Percentiles rank a stretch among this genome's conserved stretches.
Evolutionary conservation across 2,888 invertebrate species (phyloP).

Genomic region (Euplagia quadripunctaria): DNA sequence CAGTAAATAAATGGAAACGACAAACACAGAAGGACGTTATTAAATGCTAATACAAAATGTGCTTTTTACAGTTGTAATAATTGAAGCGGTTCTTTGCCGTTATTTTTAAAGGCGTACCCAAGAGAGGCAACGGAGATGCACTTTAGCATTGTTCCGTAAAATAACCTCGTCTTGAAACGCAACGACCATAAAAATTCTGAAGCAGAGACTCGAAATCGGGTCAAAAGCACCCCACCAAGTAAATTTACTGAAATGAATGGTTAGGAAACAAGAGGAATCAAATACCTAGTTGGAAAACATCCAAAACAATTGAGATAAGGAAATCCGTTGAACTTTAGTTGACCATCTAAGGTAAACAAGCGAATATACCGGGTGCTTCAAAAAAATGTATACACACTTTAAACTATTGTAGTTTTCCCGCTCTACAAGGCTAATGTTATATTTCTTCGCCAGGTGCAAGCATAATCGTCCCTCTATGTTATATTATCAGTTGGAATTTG

Average conservation of each 20-base stretch:
- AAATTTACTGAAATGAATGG: conserved; percentile 65
- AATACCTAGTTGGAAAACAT: conserved; percentile 63
- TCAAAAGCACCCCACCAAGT: conserved; percentile 56
- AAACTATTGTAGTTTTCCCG: too few relatives aligned
- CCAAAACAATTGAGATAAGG: conserved; percentile 56
- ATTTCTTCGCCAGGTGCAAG: too few relatives aligned
- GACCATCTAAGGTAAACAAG: conserved; percentile 41
- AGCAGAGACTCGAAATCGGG: conserved; percentile 58
- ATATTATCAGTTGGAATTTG: too few relatives aligned
- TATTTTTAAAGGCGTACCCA: conserved; percentile 55
- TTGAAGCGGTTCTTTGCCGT: conserved; percentile 56
- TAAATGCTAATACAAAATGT: conserved; percentile 53
- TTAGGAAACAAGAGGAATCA: conserved; percentile 56
- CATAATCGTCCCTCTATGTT: too few relatives aligned
- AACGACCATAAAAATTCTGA: conserved; percentile 68
- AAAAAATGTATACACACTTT: too few relatives aligned
- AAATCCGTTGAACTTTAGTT: conserved; percentile 45
- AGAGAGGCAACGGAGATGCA: conserved; percentile 50
- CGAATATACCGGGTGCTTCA: conserved; percentile 32
- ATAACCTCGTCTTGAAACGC: conserved; percentile 65
- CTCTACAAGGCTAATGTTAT: too few relatives aligned
- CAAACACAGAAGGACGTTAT: conserved; percentile 39
- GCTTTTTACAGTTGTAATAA: conserved; percentile 52
- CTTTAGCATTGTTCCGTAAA: conserved; percentile 66
- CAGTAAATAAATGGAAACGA: conserved; percentile 28